A percentile compares a stretch with the other conserved stretches of the same genome.
phyloP scores from a whole-genome alignment of 2,797 vertebrate genomes.

The Moxostoma hubbsi region DNA sequence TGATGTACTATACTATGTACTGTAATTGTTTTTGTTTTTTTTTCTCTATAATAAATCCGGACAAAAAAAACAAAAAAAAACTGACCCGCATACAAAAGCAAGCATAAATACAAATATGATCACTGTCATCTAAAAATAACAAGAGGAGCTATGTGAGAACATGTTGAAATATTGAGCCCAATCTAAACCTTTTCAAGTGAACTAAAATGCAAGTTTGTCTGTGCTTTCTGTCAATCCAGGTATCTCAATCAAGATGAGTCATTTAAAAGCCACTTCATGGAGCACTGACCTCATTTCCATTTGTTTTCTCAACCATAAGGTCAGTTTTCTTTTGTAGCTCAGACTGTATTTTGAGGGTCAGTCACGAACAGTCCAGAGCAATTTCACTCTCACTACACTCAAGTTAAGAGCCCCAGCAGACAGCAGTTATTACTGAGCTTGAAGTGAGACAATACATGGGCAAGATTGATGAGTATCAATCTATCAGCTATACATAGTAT shows the following conservation, averaged over 20 bases:
- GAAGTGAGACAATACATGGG: conserved; percentile 36
- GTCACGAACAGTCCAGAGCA: conserved; percentile 14
- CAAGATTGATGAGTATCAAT: conserved; percentile 33
- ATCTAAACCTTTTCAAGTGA: too few species aligned
- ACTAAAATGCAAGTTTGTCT: too few species aligned
- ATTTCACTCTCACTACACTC: conserved; percentile 28
- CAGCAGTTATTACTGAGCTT: conserved; percentile 33
- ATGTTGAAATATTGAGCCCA: too few species aligned
- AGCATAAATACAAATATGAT: too few species aligned
- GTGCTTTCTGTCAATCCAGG: too few species aligned
- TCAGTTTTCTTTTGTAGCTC: conserved; percentile 14
- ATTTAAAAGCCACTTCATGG: conserved; percentile 14
- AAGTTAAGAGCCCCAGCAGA: conserved; percentile 25
- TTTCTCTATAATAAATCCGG: too few species aligned
- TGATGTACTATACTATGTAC: too few species aligned
- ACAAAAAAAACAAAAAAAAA: too few species aligned
- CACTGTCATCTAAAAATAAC: too few species aligned
- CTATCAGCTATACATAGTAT: neutral
- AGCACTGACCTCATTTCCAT: conserved; percentile 11
- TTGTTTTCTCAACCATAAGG: conserved; percentile 2
- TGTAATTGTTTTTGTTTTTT: too few species aligned
- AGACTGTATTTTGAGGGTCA: conserved; percentile 24
- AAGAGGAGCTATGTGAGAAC: too few species aligned
- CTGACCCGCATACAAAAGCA: too few species aligned
- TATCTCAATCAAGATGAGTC: conserved; percentile 18